These are phyloP conservation scores for Operophtera brumata DNA, from an alignment of 2,888 invertebrate species.

Conservation along the genomic window DNA sequence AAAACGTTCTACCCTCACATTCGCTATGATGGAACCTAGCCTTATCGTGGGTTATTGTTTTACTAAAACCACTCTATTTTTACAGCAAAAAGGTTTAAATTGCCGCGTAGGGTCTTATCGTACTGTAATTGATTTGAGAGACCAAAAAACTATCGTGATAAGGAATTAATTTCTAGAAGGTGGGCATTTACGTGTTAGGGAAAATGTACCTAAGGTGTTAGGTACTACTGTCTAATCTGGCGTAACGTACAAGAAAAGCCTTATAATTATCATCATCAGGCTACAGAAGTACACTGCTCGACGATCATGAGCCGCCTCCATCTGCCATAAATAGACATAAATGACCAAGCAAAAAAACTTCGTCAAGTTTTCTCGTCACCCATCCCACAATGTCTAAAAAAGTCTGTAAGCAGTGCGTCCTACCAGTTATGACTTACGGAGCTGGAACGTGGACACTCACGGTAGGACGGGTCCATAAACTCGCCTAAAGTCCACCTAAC, in stretches of 20 bases:
- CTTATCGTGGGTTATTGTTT: conserved; percentile 61
- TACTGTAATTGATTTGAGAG: conserved; percentile 39
- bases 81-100: conserved; percentile 52
- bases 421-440: no score
- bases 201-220: conserved; percentile 20
- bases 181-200: conserved; percentile 23
- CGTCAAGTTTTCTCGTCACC: no score
- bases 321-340: no score
- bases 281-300: no score
- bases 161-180: conserved; percentile 31
- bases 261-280: no score
- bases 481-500: no score
- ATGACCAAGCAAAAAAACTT: no score
- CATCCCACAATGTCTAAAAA: no score
- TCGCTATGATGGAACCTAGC: conserved; percentile 47
- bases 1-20: conserved; percentile 26
- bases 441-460: no score
- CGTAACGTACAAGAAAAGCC: not conserved
- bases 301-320: no score
- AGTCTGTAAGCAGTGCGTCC: no score
- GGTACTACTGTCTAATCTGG: conserved; percentile 3
- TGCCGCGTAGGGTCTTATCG: conserved; percentile 49
- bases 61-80: conserved; percentile 44
- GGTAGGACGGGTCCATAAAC: no score
- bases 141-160: conserved; percentile 33